Evolutionary conservation across 2,888 invertebrate species (phyloP), one percentile per base, ranked within the genome.

Genomic region (Prionchulus punctatus): DNA sequence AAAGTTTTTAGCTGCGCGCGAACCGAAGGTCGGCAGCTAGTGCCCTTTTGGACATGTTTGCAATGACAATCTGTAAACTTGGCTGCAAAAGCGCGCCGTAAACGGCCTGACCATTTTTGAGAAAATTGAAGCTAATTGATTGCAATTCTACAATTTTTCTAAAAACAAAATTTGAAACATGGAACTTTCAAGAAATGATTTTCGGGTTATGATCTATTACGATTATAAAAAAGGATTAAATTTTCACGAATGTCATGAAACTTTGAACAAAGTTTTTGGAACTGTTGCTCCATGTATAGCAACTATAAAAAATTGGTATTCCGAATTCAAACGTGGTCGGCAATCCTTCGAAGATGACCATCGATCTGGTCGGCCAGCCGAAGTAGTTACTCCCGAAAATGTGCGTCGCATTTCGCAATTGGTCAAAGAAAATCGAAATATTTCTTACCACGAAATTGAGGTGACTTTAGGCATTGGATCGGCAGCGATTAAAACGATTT

Each of bases 141-240:
- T n/a, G n/a, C n/a, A n/a, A n/a, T n/a, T n/a, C n/a, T n/a, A n/a
- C n/a, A n/a, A n/a, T n/a, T n/a, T n/a, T n/a, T n/a, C n/a, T n/a
- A n/a, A n/a, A n/a, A n/a, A n/a, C n/a, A n/a, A n/a, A n/a, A n/a
- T n/a, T n/a, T n/a, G n/a, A n/a, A n/a, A n/a, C 36, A 45, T 45
- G 47, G n/a, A 21, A 23, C 47, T 23, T 12, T 45, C 47, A 7
- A 7, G 47, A 7, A 12, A 23, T 21, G 47, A 45, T 21, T 45
- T 45, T 23, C 23, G 47, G 47, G 47, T 45, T 7, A 45, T 45
- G 47, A 45, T 45, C 23, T 45, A 21, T 45, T 45, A 45, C n/a
- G 47, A 45, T 45, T 45, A 12, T 23, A 23, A 45, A 45, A 12
- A 21, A 12, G 47, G 47, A 7, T 45, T 45, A 23, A 7, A 12